Evolutionary conservation across 2,113 vertebrate genomes (phyloP).

Genomic region (Quiscalus mexicanus): DNA sequence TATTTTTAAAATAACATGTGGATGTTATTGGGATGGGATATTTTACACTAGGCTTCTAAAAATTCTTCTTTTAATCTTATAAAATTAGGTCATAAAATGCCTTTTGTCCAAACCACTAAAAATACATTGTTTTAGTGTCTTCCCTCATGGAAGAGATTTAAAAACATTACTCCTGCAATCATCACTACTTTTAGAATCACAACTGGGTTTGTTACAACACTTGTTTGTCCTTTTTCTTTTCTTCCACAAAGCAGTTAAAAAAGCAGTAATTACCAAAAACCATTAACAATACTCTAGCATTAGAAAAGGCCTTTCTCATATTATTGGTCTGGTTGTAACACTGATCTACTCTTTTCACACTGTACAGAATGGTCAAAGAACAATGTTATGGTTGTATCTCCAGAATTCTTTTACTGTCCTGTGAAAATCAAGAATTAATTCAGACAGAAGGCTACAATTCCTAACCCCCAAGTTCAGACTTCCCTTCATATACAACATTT

Average conservation of each 20-base stretch:
- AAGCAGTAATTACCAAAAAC: background rate
- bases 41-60: background rate
- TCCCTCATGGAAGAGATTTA: background rate
- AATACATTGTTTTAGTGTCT: background rate
- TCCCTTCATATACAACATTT: background rate
- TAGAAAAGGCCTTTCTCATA: background rate
- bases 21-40: background rate
- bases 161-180: background rate
- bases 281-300: background rate
- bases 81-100: background rate
- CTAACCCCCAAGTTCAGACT: background rate
- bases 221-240: background rate
- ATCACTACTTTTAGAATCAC: background rate
- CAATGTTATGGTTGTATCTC: background rate
- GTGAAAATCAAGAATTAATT: background rate
- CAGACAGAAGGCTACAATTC: background rate
- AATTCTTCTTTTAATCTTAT: background rate
- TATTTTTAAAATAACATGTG: background rate
- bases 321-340: background rate
- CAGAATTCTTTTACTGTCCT: background rate
- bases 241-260: background rate
- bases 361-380: background rate
- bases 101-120: background rate
- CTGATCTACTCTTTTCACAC: background rate
- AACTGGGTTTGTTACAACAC: background rate